Base-by-base conservation (phyloP, 2,797 vertebrate species). In the Acanthurus lineatus region DNA sequence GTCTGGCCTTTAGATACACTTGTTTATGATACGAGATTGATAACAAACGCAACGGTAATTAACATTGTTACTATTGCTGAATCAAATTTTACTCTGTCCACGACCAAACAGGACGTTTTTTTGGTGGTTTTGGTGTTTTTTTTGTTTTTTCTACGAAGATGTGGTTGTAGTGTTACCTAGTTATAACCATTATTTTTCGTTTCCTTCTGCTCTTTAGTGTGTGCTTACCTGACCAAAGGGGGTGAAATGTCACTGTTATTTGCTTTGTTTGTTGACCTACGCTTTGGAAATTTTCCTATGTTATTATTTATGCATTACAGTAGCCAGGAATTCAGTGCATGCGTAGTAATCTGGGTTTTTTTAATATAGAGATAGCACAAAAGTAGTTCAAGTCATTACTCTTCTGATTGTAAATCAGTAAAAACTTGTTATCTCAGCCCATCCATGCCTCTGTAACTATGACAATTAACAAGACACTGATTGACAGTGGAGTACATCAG, bases 351-450 rank as follows among this genome's bases (percentile, higher is more conserved):
- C 16, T 35, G 32, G 32, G 32, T 6, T 6, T 6, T 6, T 28
- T 58, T 32, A 15, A 3, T 11, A 2, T n/a, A 17, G 3, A 35
- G 40, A 56, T 70, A 59, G 32, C 25, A 44, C 32, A 64, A 42
- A 67, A 42, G 62, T 14, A 1, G 5, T n/a, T 35, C 1, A 11
- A 45, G 0, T 52, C 49, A 17, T 8, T 64, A 28, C 20, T 69
- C 42, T 56, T 72, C 42, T 63, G 32, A 20, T 65, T 63, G 19
- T 66, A 3, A 52, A 74, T 65, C 49, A 44, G 5, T 28, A 8
- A 69, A 51, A n/a, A n/a, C 35, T 48, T 17, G 45, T 19, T n/a
- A 63, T 7, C 28, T 65, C 25, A 22, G 44, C 15, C 15, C 25
- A 15, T 40, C 12, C 12, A 1, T 56, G 19, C 38, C 45, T 69